phyloP scores from a whole-genome alignment of 1,140 invertebrate species.

The Trichogramma pretiosum region DNA sequence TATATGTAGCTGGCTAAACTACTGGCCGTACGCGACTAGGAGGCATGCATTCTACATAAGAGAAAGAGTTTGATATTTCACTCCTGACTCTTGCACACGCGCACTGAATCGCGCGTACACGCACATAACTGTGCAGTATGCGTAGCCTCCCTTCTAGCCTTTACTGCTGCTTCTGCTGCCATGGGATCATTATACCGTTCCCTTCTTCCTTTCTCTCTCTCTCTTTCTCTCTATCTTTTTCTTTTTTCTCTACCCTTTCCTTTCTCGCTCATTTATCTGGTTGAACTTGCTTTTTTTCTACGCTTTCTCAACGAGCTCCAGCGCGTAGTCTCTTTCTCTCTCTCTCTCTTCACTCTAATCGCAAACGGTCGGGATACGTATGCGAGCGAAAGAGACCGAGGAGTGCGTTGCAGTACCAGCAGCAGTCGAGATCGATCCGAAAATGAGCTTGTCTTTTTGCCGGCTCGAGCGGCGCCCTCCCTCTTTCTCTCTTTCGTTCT shows the following conservation, averaged over 20 bases:
- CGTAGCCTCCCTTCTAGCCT: slow-evolving; percentile 20
- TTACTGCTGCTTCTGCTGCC: too few species aligned
- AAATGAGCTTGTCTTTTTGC: slow-evolving; percentile 23
- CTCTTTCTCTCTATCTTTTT: slow-evolving; percentile 8
- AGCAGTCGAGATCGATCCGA: slow-evolving; percentile 21
- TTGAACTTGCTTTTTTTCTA: slow-evolving; percentile 1
- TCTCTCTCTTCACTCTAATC: slow-evolving; percentile 16
- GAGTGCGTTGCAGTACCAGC: too few species aligned
- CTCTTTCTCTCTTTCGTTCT: not conserved
- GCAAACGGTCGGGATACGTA: too few species aligned
- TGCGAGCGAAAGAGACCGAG: too few species aligned
- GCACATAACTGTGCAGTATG: slow-evolving; percentile 15
- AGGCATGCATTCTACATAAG: too few species aligned
- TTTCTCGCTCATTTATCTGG: slow-evolving; percentile 6
- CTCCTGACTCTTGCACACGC: slow-evolving; percentile 21
- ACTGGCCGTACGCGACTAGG: too few species aligned
- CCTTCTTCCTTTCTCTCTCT: slow-evolving; percentile 11
- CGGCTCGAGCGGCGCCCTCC: slow-evolving; percentile 8
- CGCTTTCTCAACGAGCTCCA: too few species aligned
- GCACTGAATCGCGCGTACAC: too few species aligned
- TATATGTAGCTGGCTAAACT: too few species aligned
- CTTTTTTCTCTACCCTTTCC: slow-evolving; percentile 3
- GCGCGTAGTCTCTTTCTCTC: too few species aligned
- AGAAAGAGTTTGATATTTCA: slow-evolving; percentile 36
- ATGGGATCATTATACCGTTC: slow-evolving; percentile 20